A percentile compares a stretch with the other conserved stretches of the same genome.
These are phyloP conservation scores for Salmo trutta DNA, from an alignment of 2,797 vertebrate genomes.

Conservation along the genomic window DNA sequence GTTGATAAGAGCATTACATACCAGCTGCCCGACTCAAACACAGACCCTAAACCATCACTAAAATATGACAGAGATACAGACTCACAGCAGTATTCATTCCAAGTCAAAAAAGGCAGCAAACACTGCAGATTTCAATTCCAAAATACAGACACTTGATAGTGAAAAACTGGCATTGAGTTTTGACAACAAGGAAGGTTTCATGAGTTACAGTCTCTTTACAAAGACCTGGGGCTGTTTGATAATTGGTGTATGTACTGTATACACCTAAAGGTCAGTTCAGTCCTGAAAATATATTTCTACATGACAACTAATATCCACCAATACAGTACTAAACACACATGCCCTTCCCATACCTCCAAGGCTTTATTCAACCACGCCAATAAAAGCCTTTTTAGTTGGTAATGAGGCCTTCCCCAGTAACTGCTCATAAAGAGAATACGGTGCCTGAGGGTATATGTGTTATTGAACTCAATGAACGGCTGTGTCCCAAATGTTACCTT, in stretches of 20 bases:
- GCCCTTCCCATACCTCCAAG: background rate
- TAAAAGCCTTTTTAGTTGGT: background rate
- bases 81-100: background rate
- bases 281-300: background rate
- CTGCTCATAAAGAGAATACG: background rate
- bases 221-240: background rate
- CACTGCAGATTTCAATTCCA: constrained; percentile 23
- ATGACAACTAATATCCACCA: background rate
- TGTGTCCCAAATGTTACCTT: background rate
- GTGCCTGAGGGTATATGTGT: background rate
- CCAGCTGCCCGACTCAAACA: background rate
- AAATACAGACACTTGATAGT: background rate
- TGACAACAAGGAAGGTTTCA: background rate
- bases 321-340: background rate
- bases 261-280: background rate
- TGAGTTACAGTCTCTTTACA: background rate
- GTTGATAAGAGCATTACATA: background rate
- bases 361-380: background rate
- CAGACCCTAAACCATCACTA: background rate
- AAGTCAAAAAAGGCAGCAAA: background rate
- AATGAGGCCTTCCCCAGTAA: background rate
- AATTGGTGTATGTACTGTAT: background rate
- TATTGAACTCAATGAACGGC: background rate
- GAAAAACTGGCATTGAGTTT: background rate
- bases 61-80: background rate